These are phyloP conservation scores for Scaptomyza reducta DNA, from an alignment of 2,888 invertebrate species.

Conservation along the genomic window DNA sequence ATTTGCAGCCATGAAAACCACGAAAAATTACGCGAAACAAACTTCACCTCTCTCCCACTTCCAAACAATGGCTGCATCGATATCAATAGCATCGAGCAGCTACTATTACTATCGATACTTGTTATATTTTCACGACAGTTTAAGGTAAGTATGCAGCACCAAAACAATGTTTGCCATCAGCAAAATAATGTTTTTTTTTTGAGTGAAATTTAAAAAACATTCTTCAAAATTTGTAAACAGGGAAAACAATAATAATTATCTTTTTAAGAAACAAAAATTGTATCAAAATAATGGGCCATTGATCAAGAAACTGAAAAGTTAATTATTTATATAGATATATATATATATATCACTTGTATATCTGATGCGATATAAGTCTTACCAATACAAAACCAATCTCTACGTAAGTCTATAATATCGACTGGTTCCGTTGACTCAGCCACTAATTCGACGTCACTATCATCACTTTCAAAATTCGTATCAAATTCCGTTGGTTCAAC, in stretches of 20 bases:
- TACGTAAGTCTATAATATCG: not conserved
- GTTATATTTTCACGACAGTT: not conserved
- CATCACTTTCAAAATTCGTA: not conserved
- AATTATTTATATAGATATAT: no score
- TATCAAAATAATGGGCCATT: not conserved
- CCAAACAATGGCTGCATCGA: constrained; percentile 38
- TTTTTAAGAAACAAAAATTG: not conserved
- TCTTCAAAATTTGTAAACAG: no score
- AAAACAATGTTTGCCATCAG: not conserved
- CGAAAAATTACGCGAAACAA: constrained; percentile 61
- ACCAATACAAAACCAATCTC: not conserved
- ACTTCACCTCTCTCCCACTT: constrained; percentile 45
- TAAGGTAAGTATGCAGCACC: constrained; percentile 15
- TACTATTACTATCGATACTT: constrained; percentile 24
- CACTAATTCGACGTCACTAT: not conserved
- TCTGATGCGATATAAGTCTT: not conserved
- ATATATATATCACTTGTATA: not conserved
- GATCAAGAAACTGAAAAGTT: not conserved
- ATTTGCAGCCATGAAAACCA: constrained; percentile 68
- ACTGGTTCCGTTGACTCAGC: not conserved
- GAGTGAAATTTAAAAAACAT: no score
- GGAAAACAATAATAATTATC: no score
- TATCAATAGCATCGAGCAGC: constrained; percentile 16
- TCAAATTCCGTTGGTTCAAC: not conserved
- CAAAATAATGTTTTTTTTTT: no score